These are phyloP conservation scores for Lethenteron camtschaticum DNA, from an alignment of 2,113 vertebrate genomes.

Conservation along the genomic window DNA sequence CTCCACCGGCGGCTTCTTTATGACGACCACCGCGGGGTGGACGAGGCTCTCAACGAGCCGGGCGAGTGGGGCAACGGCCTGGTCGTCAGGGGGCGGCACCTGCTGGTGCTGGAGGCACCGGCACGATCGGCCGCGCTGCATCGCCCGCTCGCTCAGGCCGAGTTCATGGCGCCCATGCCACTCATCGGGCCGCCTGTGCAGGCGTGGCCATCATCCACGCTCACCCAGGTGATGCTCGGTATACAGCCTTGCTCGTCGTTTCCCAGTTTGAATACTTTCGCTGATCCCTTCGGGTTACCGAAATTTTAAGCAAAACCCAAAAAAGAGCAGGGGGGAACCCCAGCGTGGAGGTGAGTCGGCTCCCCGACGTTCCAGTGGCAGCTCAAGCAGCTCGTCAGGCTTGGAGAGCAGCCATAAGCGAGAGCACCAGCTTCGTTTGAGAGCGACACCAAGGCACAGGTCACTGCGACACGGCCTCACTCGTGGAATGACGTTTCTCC, in stretches of 20 bases:
- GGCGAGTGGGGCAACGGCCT: conserved; percentile 17
- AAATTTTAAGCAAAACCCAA: too few relatives aligned
- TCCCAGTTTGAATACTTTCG: background rate
- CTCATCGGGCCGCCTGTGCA: conserved; percentile 22
- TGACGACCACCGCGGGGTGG: conserved; percentile 48
- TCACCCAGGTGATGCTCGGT: background rate
- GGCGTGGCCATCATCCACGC: background rate
- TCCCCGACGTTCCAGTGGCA: too few relatives aligned
- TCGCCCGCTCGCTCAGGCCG: conserved; percentile 31
- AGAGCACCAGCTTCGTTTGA: too few relatives aligned
- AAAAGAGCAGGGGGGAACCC: too few relatives aligned
- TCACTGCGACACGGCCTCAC: too few relatives aligned
- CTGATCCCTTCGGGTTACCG: too few relatives aligned
- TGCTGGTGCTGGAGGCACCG: conserved; percentile 27
- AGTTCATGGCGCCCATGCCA: conserved; percentile 30
- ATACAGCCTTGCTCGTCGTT: background rate
- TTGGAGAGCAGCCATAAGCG: too few relatives aligned
- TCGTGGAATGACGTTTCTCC: too few relatives aligned
- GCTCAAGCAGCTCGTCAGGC: too few relatives aligned
- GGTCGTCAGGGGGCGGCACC: conserved; percentile 39
- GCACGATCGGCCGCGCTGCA: conserved; percentile 23
- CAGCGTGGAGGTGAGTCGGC: too few relatives aligned
- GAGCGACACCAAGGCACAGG: too few relatives aligned
- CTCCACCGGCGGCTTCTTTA: conserved; percentile 45
- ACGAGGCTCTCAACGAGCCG: conserved; percentile 31